Conservation (phyloP, 1,140 invertebrate genomes). For the Drosophila seguyi region DNA sequence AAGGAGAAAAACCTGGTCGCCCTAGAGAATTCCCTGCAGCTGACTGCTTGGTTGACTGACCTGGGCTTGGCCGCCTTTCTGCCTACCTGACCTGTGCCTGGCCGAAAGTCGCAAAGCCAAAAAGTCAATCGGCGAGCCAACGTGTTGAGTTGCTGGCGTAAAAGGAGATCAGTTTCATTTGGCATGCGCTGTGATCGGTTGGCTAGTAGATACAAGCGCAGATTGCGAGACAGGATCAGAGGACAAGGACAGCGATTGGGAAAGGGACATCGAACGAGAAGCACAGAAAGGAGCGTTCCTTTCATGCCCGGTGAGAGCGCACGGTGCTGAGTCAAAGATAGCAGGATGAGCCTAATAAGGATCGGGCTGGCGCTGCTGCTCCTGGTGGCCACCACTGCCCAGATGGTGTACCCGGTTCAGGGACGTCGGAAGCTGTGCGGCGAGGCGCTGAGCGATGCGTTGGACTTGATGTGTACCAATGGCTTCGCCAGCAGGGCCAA, state of each 20-base stretch:
- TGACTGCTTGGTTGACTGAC: slow-evolving; percentile 42
- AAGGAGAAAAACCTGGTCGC: slow-evolving; percentile 21
- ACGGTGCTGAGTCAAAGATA: slow-evolving; percentile 9
- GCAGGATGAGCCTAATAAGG: slow-evolving; percentile 42
- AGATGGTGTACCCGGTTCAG: slow-evolving; percentile 60
- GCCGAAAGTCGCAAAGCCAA: slow-evolving; percentile 29
- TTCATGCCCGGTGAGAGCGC: slow-evolving; percentile 31
- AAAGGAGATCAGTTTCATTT: slow-evolving; percentile 52
- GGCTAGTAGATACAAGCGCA: slow-evolving; percentile 13
- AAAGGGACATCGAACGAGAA: slow-evolving; percentile 1
- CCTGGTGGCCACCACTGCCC: slow-evolving; percentile 49
- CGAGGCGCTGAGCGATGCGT: slow-evolving; percentile 59
- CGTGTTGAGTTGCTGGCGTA: background rate
- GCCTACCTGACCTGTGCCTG: background rate
- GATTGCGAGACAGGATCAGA: slow-evolving; percentile 23
- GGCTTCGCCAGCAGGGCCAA: slow-evolving; percentile 55
- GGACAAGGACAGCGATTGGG: slow-evolving; percentile 18
- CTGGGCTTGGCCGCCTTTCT: slow-evolving; percentile 11
- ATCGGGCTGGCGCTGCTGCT: slow-evolving; percentile 58
- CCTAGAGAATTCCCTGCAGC: slow-evolving; percentile 24
- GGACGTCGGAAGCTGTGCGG: slow-evolving; percentile 65
- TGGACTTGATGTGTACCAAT: slow-evolving; percentile 67
- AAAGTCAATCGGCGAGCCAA: slow-evolving; percentile 41
- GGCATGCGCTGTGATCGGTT: slow-evolving; percentile 63
- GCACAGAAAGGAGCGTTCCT: slow-evolving; percentile 10